Conservation (phyloP, 2,113 vertebrate species). For the Carassius auratus region DNA sequence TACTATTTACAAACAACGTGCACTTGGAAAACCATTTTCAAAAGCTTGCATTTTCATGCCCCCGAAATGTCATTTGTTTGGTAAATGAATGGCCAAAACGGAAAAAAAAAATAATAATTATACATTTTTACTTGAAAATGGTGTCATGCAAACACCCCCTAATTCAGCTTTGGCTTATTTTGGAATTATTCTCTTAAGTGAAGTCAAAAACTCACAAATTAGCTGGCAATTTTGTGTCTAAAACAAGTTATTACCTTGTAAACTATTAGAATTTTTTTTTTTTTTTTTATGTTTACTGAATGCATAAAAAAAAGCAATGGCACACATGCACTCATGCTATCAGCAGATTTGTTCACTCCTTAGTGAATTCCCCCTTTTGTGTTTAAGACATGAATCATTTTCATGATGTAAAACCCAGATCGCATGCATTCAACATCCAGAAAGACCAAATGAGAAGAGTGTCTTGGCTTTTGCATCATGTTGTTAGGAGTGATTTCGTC, state of each 20-base stretch:
- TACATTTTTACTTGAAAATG: neutral
- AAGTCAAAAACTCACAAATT: neutral
- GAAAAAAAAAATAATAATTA: too few species aligned
- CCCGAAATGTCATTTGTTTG: too few species aligned
- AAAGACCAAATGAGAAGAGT: constrained; percentile 12
- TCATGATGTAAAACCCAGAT: neutral
- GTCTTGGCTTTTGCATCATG: constrained; percentile 23
- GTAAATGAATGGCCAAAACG: neutral
- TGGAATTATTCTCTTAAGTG: neutral
- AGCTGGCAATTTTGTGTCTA: neutral
- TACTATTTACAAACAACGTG: too few species aligned
- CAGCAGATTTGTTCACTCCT: neutral
- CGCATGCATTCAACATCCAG: neutral
- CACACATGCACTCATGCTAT: too few species aligned
- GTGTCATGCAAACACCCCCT: neutral
- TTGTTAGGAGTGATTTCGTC: constrained; percentile 24
- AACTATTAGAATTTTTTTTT: too few species aligned
- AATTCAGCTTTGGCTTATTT: neutral
- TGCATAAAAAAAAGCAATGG: too few species aligned
- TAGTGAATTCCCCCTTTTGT: neutral
- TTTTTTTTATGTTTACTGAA: too few species aligned
- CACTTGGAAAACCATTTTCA: too few species aligned
- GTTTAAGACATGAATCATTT: neutral
- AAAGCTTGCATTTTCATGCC: too few species aligned
- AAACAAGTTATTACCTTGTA: neutral